phyloP scores from a whole-genome alignment of 2,888 invertebrate species.

The Seira sanloemensis region DNA sequence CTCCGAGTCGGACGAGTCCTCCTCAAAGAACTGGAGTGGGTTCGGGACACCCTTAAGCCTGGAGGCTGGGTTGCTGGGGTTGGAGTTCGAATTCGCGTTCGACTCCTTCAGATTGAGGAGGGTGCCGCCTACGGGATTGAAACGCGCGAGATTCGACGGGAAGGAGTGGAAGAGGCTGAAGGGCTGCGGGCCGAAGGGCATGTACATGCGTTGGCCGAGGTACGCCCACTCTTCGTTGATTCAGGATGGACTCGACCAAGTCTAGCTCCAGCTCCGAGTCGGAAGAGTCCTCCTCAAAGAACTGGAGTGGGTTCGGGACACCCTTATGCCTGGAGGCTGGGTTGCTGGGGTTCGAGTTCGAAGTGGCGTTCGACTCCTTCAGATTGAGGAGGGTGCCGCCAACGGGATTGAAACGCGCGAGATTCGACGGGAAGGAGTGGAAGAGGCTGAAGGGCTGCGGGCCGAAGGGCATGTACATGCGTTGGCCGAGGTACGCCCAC shows the following conservation, averaged over 20 bases:
- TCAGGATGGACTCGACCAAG: constrained; percentile 31
- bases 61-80: too few species aligned
- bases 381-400: too few species aligned
- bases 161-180: constrained; percentile 39
- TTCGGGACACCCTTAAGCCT: constrained; percentile 17
- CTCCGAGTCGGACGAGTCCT: constrained; percentile 21
- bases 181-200: constrained; percentile 36
- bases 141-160: constrained; percentile 2
- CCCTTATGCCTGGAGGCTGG: constrained; percentile 9
- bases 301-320: too few species aligned
- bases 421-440: constrained; percentile 13
- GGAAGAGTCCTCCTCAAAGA: constrained; percentile 5
- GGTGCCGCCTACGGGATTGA: too few species aligned
- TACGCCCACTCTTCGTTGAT: constrained; percentile 56
- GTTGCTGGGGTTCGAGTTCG: too few species aligned
- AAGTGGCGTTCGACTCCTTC: too few species aligned
- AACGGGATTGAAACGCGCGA: too few species aligned
- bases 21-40: constrained; percentile 27
- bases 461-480: constrained; percentile 42
- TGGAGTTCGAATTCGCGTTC: too few species aligned
- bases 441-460: constrained; percentile 40
- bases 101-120: too few species aligned
- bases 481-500: constrained; percentile 50
- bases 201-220: constrained; percentile 39
- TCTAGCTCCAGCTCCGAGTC: constrained; percentile 41